These are phyloP conservation scores for Hybos culiciformis DNA, from an alignment of 2,888 invertebrate species.

Conservation along the genomic window DNA sequence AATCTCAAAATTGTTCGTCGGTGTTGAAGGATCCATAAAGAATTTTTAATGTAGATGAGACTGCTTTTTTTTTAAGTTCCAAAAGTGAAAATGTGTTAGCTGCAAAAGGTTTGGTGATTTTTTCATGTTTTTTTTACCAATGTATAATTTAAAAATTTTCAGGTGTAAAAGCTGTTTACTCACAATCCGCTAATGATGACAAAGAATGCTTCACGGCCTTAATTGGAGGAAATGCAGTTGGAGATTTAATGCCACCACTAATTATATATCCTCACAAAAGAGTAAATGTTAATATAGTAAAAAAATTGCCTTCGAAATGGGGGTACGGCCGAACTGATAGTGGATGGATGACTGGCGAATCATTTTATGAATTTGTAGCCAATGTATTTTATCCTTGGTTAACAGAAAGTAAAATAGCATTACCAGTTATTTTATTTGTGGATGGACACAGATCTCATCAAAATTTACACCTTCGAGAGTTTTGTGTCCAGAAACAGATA, in stretches of 20 bases:
- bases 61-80: no score
- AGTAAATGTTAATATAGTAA: background rate
- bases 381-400: conserved; percentile 30
- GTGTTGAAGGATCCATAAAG: no score
- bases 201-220: background rate
- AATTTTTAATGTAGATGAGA: no score
- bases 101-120: no score
- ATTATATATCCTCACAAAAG: background rate
- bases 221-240: background rate
- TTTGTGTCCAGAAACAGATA: conserved; percentile 27
- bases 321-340: conserved; percentile 28
- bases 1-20: no score
- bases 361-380: conserved; percentile 29
- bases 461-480: conserved; percentile 25
- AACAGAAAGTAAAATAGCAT: conserved; percentile 20
- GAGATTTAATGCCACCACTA: background rate
- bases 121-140: no score
- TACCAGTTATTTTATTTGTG: conserved; percentile 29
- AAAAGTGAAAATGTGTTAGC: no score
- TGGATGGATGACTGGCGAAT: conserved; percentile 33
- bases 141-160: no score
- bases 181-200: background rate
- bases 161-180: background rate
- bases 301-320: conserved; percentile 18
- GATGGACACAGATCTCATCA: conserved; percentile 31